Conservation (phyloP, 2,797 vertebrate species). For the Thalassophryne amazonica region DNA sequence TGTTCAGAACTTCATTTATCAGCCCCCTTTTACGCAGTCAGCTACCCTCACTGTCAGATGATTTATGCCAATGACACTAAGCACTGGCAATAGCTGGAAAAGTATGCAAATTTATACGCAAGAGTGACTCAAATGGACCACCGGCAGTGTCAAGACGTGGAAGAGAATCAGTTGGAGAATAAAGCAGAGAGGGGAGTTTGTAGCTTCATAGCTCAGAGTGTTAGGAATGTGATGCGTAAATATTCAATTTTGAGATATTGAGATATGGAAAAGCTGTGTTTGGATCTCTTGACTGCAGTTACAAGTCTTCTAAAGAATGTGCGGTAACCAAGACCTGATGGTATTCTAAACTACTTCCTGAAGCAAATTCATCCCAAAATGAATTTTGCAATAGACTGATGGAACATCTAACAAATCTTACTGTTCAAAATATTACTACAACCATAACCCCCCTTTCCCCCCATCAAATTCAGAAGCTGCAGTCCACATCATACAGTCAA, state of each 20-base stretch:
- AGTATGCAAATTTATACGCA: conserved; percentile 19
- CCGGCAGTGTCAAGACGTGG: conserved; percentile 13
- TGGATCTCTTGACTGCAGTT: not conserved
- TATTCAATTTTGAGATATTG: conserved; percentile 8
- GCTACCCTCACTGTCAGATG: conserved; percentile 2
- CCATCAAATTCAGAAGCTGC: no score
- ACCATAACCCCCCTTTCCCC: no score
- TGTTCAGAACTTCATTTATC: conserved; percentile 8
- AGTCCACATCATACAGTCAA: no score
- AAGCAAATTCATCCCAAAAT: no score
- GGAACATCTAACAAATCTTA: no score
- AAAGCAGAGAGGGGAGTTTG: conserved; percentile 17
- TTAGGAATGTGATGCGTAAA: not conserved
- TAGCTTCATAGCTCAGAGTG: conserved; percentile 23
- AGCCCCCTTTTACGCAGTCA: not conserved
- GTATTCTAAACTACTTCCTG: no score
- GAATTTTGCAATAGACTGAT: no score
- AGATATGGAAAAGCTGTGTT: conserved; percentile 6
- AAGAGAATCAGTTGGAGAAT: conserved; percentile 13
- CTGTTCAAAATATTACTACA: no score
- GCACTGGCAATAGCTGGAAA: conserved; percentile 13
- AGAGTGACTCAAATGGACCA: conserved; percentile 6
- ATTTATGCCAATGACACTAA: conserved; percentile 39
- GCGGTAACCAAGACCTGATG: not conserved
- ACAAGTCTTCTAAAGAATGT: not conserved